Percentiles rank a stretch among this genome's conserved stretches.
These are phyloP conservation scores for Anhinga rufa DNA, from an alignment of 2,113 vertebrate species.

Conservation along the genomic window DNA sequence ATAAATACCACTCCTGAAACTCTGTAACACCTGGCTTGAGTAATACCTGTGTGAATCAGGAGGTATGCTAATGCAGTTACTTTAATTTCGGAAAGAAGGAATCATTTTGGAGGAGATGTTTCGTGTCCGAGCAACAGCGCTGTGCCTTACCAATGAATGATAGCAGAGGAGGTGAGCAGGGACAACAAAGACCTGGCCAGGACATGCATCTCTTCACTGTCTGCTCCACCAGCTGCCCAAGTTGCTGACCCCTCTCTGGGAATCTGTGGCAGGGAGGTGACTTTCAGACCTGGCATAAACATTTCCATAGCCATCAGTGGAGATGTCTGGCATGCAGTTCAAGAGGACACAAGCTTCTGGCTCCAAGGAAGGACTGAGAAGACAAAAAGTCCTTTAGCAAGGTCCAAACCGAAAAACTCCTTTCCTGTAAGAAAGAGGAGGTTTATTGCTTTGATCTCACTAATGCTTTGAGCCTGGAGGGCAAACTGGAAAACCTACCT, in stretches of 20 bases:
- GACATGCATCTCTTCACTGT: neutral
- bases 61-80: rapidly evolving
- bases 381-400: neutral
- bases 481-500: neutral
- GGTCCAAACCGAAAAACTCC: neutral
- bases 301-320: neutral
- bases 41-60: neutral
- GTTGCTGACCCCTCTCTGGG: neutral
- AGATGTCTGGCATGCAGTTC: neutral
- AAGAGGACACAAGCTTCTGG: neutral
- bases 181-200: no score
- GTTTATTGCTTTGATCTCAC: neutral
- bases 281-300: neutral
- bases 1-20: neutral
- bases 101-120: neutral
- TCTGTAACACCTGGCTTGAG: neutral
- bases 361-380: neutral
- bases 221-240: neutral
- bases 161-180: neutral
- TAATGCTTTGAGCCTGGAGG: neutral
- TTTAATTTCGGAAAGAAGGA: neutral
- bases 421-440: neutral
- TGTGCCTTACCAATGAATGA: neutral
- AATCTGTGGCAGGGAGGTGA: neutral
- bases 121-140: neutral